Percentiles rank a stretch among this genome's conserved stretches.
These are phyloP conservation scores for Gambusia holbrooki DNA, from an alignment of 2,113 vertebrate genomes.

Conservation along the genomic window DNA sequence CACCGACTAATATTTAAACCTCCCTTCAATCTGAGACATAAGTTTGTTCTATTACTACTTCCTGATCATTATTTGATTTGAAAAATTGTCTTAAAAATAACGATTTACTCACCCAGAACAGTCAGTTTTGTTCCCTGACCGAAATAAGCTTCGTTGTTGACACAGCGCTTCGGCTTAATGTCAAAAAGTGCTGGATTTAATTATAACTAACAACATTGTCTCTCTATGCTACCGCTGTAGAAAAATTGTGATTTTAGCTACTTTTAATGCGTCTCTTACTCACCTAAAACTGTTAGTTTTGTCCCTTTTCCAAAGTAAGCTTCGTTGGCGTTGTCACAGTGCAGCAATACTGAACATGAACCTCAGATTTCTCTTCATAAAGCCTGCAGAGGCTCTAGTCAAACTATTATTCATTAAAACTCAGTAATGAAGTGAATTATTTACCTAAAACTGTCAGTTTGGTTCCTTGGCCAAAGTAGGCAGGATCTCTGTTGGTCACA, in stretches of 20 bases:
- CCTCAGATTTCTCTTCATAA: neutral
- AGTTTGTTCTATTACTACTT: no score
- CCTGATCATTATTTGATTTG: no score
- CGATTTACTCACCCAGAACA: conserved; percentile 2
- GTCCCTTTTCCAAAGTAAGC: conserved; percentile 42
- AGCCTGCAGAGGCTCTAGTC: neutral
- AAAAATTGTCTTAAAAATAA: neutral
- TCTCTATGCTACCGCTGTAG: neutral
- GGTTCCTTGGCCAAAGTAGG: conserved; percentile 83
- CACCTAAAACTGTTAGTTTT: conserved; percentile 74
- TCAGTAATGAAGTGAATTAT: neutral
- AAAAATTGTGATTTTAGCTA: no score
- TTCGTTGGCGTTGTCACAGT: conserved; percentile 28
- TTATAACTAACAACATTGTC: neutral
- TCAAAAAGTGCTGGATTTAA: conserved; percentile 26
- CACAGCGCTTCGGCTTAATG: conserved; percentile 38
- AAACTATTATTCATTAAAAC: neutral
- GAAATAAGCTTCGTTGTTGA: conserved; percentile 50
- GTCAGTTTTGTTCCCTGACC: conserved; percentile 53
- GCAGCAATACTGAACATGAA: conserved; percentile 5
- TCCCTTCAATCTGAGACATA: no score
- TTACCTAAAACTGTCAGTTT: conserved; percentile 79
- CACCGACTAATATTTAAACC: no score
- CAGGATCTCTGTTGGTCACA: conserved; percentile 73
- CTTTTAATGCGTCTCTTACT: neutral